Evolutionary conservation across 2,113 vertebrate species (phyloP), one percentile per base, ranked within the genome.

Genomic region (Petaurus breviceps): DNA sequence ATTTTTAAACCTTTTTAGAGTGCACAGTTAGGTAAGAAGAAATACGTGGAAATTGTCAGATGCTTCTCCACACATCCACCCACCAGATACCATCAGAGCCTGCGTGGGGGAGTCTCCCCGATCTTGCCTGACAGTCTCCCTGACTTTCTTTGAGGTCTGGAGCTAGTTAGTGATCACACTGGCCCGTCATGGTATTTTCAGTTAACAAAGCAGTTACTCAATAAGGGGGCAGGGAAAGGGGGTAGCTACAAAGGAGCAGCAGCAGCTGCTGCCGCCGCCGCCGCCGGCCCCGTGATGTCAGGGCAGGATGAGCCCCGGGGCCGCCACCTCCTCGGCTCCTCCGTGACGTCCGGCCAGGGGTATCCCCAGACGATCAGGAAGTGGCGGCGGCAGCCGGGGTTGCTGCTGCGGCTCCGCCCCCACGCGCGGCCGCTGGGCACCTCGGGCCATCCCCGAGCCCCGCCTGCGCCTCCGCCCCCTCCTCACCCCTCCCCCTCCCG

Each of bases 191-290:
- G 98, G 98, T 97, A 98, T 97, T 98, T 98, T 98, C 98, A 97
- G 97, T 97, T 96, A 97, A 98, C 98, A 98, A 98, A 98, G 98
- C 97, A 97, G 97, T 98, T 98, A 98, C 97, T 98, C 98, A 98
- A 97, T 95, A 90, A 94, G 97, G 97, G 96, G 92, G 96, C 97
- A 61, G 96, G 93, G 97, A 97, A 92, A 94, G 97, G 97, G 96
- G 97, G 97, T 97, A 97, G 97, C 96, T 97, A 97, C 98, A 97
- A 97, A 98, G 97, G 57, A 97, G 96, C 94, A 84, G 95, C 93
- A 95, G 97, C 51, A 19, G 51, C 47, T 49, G 47, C 97, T 96
- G 96, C 97, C 90, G 94, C 52, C 94, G 97, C 97, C 97, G 97
- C 97, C 90, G 94, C 96, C 95, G 96, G 97, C 97, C 97, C 98